Evolutionary conservation across 2,797 vertebrate genomes (phyloP).

Genomic region (Huso huso): DNA sequence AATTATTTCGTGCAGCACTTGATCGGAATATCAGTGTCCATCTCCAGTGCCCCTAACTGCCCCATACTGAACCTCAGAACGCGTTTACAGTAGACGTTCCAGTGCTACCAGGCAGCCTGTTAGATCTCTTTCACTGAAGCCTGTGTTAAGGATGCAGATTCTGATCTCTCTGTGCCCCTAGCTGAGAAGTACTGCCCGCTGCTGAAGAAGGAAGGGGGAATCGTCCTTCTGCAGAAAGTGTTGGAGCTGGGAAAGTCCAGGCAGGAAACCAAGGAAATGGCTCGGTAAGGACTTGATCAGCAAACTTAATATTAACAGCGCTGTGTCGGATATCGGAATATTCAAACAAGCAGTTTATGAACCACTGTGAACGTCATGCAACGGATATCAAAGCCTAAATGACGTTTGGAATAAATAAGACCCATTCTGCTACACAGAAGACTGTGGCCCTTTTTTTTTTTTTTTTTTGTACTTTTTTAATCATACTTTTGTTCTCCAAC

Average conservation of each 20-base stretch:
- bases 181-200: slow-evolving; percentile 93
- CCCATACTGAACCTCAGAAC: no score
- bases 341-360: neutral
- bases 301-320: neutral
- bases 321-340: neutral
- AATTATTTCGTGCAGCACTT: no score
- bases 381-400: no score
- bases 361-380: no score
- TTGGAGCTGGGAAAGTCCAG: slow-evolving; percentile 77
- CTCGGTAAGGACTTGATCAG: slow-evolving; percentile 59
- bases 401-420: no score
- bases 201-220: slow-evolving; percentile 89
- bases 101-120: no score
- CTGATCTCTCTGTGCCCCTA: slow-evolving; percentile 32
- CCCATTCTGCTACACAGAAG: no score
- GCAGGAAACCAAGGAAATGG: slow-evolving; percentile 92
- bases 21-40: no score
- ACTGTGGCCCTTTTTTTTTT: neutral
- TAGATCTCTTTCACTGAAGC: no score
- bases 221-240: slow-evolving; percentile 75
- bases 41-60: no score
- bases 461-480: neutral
- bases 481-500: neutral
- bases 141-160: neutral
- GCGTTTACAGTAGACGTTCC: no score